Evolutionary conservation across 1,140 invertebrate species (phyloP).

Genomic region (Cecropterus lyciades): DNA sequence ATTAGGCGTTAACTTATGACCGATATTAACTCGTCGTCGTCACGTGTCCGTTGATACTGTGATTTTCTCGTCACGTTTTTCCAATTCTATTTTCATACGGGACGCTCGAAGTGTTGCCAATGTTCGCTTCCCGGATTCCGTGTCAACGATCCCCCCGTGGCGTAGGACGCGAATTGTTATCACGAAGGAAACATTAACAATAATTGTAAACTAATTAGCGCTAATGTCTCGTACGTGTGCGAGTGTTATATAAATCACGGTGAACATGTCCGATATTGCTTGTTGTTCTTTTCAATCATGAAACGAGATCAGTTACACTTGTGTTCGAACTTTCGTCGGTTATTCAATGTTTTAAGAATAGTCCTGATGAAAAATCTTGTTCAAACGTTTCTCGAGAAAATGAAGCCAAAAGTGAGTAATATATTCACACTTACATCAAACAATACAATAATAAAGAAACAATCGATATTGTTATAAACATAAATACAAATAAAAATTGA

Average conservation of each 20-base stretch:
- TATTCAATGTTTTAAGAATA: constrained; percentile 1
- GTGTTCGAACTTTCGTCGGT: not conserved
- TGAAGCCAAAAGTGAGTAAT: constrained; percentile 25
- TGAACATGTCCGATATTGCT: not conserved
- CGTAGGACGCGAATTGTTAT: not conserved
- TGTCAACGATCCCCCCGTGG: constrained; percentile 20
- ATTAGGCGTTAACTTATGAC: constrained; percentile 13
- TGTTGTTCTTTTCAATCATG: constrained; percentile 18
- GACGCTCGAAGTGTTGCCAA: constrained; percentile 15
- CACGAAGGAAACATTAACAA: constrained; percentile 7
- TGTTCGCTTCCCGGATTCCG: constrained; percentile 2
- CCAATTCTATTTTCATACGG: constrained; percentile 21
- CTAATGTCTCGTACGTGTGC: constrained; percentile 24
- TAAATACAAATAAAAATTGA: too few relatives aligned
- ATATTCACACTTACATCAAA: too few relatives aligned
- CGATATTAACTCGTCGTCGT: constrained; percentile 9
- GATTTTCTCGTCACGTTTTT: constrained; percentile 22
- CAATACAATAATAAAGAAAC: too few relatives aligned
- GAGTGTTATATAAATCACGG: constrained; percentile 1
- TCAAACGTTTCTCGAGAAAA: not conserved
- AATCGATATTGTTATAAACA: too few relatives aligned
- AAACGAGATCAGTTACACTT: constrained; percentile 9
- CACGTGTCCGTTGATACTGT: not conserved
- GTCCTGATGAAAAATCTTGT: constrained; percentile 2
- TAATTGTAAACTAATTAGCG: constrained; percentile 1